These are phyloP conservation scores for Aspiorhynchus laticeps DNA, from an alignment of 2,113 vertebrate genomes.

Conservation along the genomic window DNA sequence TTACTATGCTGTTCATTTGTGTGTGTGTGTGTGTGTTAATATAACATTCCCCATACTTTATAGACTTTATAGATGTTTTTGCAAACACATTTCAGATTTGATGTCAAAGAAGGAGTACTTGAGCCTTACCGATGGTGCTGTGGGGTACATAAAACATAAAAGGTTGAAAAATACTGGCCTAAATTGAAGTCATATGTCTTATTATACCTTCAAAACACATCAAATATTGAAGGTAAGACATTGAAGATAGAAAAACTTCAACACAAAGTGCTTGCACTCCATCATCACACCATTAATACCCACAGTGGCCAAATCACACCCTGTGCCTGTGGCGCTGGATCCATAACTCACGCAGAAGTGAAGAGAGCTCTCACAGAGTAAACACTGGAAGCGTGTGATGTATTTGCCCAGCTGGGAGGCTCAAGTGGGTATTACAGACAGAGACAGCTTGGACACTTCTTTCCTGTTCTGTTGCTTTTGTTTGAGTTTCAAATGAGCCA, in stretches of 20 bases:
- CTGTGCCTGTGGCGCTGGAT: slow-evolving; percentile 7
- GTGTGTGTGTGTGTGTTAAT: neutral
- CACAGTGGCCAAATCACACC: slow-evolving; percentile 28
- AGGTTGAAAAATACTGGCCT: neutral
- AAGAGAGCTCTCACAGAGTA: slow-evolving; percentile 25
- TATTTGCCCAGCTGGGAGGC: slow-evolving; percentile 54
- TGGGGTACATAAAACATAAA: neutral
- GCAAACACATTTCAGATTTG: neutral
- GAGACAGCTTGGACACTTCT: slow-evolving; percentile 9
- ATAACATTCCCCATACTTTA: neutral
- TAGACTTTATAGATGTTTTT: neutral
- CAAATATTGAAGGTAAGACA: neutral
- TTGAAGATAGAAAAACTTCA: slow-evolving; percentile 12
- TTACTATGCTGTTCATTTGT: too few species aligned
- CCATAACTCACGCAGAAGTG: slow-evolving; percentile 18
- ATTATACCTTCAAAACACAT: neutral
- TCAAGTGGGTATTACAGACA: slow-evolving; percentile 32
- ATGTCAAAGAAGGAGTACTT: too few species aligned
- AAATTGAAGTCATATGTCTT: neutral
- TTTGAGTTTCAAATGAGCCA: slow-evolving; percentile 22
- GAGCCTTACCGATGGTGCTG: neutral
- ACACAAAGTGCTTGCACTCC: slow-evolving; percentile 10
- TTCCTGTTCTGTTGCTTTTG: neutral
- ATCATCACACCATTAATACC: slow-evolving; percentile 10
- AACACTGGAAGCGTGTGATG: slow-evolving; percentile 37